Conservation (phyloP, 2,888 invertebrate species). For the Slavum lentiscoides region DNA sequence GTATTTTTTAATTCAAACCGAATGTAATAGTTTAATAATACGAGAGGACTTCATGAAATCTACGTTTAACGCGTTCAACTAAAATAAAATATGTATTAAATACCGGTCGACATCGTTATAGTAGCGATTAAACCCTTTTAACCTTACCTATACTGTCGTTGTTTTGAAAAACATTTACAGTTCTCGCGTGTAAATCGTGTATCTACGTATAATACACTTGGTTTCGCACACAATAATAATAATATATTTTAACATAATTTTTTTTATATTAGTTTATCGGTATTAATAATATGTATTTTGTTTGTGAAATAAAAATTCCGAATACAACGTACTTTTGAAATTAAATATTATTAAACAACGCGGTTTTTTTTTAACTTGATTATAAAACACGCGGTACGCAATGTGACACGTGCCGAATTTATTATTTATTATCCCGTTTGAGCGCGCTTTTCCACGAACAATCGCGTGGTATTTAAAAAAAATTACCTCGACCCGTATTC, state of each 20-base stretch:
- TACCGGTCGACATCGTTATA: slow-evolving; percentile 9
- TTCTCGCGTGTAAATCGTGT: not conserved
- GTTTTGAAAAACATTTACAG: slow-evolving; percentile 1
- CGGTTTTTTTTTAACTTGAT: not conserved
- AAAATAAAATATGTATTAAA: not conserved
- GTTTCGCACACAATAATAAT: not conserved
- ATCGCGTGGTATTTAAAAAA: too few species aligned
- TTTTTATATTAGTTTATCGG: too few species aligned
- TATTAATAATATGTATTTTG: not conserved
- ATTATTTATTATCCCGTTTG: too few species aligned
- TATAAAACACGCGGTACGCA: too few species aligned
- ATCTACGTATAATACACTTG: not conserved
- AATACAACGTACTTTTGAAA: not conserved
- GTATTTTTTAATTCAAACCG: too few species aligned
- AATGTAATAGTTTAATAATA: not conserved
- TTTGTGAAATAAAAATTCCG: not conserved
- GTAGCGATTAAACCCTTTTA: not conserved
- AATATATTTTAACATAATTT: not conserved
- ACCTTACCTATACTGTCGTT: not conserved
- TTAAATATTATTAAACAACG: not conserved
- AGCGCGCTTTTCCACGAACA: too few species aligned
- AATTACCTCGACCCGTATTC: too few species aligned
- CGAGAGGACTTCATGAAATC: not conserved
- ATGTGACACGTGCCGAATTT: too few species aligned
- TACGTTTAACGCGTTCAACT: not conserved